Evolutionary conservation across 2,888 invertebrate species (phyloP).

Genomic region (Lumbricus terrestris): DNA sequence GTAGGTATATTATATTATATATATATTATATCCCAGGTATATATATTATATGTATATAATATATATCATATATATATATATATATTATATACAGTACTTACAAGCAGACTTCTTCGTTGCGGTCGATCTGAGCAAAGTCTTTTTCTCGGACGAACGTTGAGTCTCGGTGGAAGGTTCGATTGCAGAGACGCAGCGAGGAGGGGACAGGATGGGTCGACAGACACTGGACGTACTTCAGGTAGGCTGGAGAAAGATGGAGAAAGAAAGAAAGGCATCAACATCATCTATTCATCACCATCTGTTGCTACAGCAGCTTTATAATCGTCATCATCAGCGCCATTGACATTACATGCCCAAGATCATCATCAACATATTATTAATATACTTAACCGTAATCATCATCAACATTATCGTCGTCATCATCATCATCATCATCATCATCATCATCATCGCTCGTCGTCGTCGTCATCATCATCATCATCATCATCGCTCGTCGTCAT

Average conservation of each 20-base stretch:
- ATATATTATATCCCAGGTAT: too few relatives aligned
- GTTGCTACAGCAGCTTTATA: background rate
- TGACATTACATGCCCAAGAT: background rate
- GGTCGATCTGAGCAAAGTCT: background rate
- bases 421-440: background rate
- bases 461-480: slow-evolving; percentile 8
- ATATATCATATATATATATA: too few relatives aligned
- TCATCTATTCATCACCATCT: background rate
- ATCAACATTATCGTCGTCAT: background rate
- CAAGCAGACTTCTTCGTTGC: background rate
- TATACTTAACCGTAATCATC: too few relatives aligned
- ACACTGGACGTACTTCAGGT: slow-evolving; percentile 20
- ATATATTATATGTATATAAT: too few relatives aligned
- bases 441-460: background rate
- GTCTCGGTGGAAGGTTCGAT: slow-evolving; percentile 24
- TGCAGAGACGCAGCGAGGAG: slow-evolving; percentile 16
- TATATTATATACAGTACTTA: background rate
- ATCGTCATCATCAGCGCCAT: background rate
- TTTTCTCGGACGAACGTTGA: background rate
- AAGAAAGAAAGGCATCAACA: background rate
- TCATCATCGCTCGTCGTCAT: slow-evolving; percentile 21
- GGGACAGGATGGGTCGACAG: background rate
- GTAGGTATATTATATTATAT: too few relatives aligned
- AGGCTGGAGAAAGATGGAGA: slow-evolving; percentile 21
- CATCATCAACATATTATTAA: background rate